Evolutionary conservation across 2,113 vertebrate genomes (phyloP).

Genomic region (Apteryx mantelli): DNA sequence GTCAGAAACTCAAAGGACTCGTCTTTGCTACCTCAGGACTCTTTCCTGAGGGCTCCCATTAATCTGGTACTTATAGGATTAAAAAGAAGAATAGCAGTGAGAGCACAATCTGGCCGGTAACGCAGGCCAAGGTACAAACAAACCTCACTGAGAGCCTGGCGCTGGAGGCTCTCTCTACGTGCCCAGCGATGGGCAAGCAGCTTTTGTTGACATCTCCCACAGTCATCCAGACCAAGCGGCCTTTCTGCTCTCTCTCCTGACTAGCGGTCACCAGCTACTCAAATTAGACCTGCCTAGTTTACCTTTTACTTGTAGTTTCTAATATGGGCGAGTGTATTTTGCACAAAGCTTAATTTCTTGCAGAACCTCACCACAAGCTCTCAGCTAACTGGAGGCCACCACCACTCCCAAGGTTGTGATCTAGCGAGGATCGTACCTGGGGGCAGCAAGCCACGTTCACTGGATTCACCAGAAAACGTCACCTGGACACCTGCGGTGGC

Average conservation of each 20-base stretch:
- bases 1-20: neutral
- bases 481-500: rapidly evolving
- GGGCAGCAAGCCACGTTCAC: rapidly evolving
- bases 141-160: rapidly evolving
- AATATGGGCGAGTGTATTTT: neutral
- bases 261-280: neutral
- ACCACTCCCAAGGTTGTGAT: rapidly evolving
- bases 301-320: neutral
- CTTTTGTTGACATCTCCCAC: neutral
- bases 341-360: neutral
- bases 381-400: neutral
- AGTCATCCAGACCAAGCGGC: neutral
- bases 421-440: neutral
- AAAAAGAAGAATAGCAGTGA: neutral
- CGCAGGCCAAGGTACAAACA: neutral
- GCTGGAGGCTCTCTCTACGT: neutral
- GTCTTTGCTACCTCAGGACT: neutral
- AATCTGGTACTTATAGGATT: neutral
- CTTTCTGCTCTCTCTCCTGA: neutral
- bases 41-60: neutral
- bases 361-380: neutral
- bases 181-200: neutral
- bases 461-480: neutral
- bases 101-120: rapidly evolving
- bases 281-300: neutral